Evolutionary conservation across 1,140 invertebrate species (phyloP).

Genomic region (Diuraphis noxia): DNA sequence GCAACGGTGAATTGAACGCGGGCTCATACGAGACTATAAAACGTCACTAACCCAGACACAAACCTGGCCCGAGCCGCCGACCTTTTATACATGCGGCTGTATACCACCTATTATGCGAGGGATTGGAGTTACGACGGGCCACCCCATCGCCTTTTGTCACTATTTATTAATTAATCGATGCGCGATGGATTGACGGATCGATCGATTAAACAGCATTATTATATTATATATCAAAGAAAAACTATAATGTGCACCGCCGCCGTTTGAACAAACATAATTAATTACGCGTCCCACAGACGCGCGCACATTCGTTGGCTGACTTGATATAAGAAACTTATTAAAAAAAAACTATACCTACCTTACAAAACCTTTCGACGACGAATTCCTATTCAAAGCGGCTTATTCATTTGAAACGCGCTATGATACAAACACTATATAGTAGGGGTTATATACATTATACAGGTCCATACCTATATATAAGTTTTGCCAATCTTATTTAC

Average conservation of each 20-base stretch:
- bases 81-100: not conserved
- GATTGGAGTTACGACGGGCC: not conserved
- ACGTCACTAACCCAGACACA: not conserved
- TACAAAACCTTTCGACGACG: not conserved
- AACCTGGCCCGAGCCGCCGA: too few relatives aligned
- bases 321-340: not conserved
- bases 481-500: not conserved
- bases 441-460: too few relatives aligned
- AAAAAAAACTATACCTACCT: not conserved
- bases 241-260: not conserved
- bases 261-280: conserved; percentile 8
- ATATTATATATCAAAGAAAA: conserved; percentile 3
- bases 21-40: not conserved
- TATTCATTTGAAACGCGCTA: not conserved
- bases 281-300: not conserved
- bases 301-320: not conserved
- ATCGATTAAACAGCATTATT: conserved; percentile 4
- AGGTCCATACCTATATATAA: too few relatives aligned
- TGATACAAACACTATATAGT: not conserved
- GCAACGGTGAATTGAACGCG: not conserved
- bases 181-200: not conserved
- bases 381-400: not conserved
- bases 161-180: not conserved
- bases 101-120: not conserved
- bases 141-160: not conserved